A percentile compares a stretch with the other conserved stretches of the same genome.
phyloP scores from a whole-genome alignment of 1,140 invertebrate genomes.

The Delia radicum region DNA sequence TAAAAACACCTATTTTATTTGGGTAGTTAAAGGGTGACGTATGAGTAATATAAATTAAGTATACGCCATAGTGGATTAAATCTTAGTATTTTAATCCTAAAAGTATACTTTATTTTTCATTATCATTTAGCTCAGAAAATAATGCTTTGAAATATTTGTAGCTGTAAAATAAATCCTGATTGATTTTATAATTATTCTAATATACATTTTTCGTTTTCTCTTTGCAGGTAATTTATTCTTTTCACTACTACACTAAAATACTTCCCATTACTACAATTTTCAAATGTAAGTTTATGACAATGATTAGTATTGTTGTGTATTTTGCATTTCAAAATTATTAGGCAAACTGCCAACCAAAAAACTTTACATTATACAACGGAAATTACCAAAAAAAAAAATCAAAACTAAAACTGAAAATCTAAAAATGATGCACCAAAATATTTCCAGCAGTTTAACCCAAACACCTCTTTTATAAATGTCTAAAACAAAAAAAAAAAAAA shows the following conservation, averaged over 20 bases:
- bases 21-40: no score
- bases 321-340: neutral
- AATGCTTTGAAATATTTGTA: no score
- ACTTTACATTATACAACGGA: neutral
- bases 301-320: neutral
- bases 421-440: neutral
- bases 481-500: neutral
- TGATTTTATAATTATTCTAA: neutral
- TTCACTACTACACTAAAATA: neutral
- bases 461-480: neutral
- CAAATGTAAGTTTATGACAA: neutral
- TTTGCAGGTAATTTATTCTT: neutral
- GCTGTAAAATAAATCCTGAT: no score
- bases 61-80: no score
- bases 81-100: no score
- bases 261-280: neutral
- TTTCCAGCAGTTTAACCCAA: neutral
- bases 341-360: neutral
- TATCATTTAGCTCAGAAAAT: no score
- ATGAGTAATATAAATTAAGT: no score
- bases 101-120: no score
- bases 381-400: neutral
- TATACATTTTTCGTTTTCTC: neutral
- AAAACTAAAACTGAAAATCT: neutral
- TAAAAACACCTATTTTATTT: no score